Percentiles rank a stretch among this genome's conserved stretches.
These are phyloP conservation scores for Cathartes aura DNA, from an alignment of 2,113 vertebrate genomes.

Conservation along the genomic window DNA sequence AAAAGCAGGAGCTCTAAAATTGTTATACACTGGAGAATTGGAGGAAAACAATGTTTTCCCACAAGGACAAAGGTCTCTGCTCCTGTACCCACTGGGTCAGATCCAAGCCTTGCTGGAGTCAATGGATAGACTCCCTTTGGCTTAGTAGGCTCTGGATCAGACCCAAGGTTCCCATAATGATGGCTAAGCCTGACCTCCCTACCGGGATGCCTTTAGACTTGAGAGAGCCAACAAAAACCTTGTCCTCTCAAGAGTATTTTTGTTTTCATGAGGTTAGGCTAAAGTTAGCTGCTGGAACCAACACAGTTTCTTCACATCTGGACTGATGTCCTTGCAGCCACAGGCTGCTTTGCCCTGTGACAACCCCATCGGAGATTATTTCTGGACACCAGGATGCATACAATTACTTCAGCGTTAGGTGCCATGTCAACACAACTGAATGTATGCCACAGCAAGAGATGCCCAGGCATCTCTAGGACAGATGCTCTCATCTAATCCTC, in stretches of 20 bases:
- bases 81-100: not conserved
- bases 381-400: not conserved
- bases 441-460: not conserved
- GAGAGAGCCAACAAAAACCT: slow-evolving; percentile 25
- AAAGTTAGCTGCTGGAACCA: slow-evolving; percentile 3
- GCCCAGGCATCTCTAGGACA: not conserved
- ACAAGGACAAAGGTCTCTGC: not conserved
- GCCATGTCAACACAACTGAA: not conserved
- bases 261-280: not conserved
- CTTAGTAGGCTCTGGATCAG: not conserved
- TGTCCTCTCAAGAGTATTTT: not conserved
- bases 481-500: not conserved
- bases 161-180: not conserved
- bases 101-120: not conserved
- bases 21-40: not conserved
- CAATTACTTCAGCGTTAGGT: not conserved
- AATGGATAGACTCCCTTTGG: not conserved
- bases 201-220: not conserved
- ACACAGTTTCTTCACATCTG: not conserved
- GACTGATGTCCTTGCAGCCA: not conserved
- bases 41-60: not conserved
- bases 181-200: not conserved
- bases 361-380: not conserved
- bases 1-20: not conserved
- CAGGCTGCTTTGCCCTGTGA: not conserved